Evolutionary conservation across 2,797 vertebrate genomes (phyloP).

Genomic region (Enteromius argenteus): DNA sequence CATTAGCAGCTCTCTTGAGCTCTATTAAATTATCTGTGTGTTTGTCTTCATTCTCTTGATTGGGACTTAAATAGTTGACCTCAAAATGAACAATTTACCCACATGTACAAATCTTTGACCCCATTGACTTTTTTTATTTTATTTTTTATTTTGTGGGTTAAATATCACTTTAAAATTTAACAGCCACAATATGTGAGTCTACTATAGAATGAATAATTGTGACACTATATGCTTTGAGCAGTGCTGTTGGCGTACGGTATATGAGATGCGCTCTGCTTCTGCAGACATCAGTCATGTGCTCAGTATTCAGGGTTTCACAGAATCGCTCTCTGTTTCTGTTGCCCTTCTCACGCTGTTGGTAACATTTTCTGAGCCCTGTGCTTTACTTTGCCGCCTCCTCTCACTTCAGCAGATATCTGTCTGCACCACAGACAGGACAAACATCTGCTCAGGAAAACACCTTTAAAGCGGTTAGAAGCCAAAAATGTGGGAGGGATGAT

Average conservation of each 20-base stretch:
- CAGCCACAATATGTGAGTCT: neutral
- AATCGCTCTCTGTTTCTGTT: neutral
- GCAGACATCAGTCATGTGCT: neutral
- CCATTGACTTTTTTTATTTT: neutral
- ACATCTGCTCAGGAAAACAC: neutral
- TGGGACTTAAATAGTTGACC: neutral
- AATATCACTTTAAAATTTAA: neutral
- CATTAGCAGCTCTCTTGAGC: neutral
- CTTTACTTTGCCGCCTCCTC: neutral
- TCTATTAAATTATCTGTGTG: neutral
- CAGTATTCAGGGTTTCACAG: neutral
- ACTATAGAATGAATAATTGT: neutral
- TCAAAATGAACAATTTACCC: neutral
- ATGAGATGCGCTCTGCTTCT: neutral
- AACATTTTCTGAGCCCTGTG: neutral
- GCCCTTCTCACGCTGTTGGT: neutral
- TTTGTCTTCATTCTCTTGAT: neutral
- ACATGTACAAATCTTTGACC: neutral
- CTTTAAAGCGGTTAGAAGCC: neutral
- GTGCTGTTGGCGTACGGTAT: neutral
- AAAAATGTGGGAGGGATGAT: slow-evolving; percentile 3
- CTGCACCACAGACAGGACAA: neutral
- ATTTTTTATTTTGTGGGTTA: neutral
- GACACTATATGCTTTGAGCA: neutral
- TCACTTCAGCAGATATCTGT: slow-evolving; percentile 17